Base-by-base conservation (phyloP, 2,888 invertebrate genomes). In the Neoaliturus tenellus region DNA sequence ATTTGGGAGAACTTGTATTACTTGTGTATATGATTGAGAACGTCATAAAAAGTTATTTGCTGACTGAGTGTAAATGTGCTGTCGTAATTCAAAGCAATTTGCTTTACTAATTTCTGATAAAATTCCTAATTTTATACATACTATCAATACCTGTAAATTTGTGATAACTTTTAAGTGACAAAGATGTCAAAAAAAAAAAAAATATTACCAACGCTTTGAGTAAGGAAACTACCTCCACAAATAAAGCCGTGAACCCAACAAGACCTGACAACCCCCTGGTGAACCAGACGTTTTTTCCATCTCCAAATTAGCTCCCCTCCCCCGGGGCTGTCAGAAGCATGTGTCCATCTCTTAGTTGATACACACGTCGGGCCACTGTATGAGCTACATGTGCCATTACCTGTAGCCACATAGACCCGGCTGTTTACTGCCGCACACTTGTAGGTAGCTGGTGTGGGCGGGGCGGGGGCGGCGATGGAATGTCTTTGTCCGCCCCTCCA, bases 401-500 rank as follows among this genome's bases (percentile, higher is more conserved):
- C 28, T 33, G 2, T 28, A n/a, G 31, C 8, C 33, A 6, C 33
- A 31, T 35, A 67, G 6, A 67, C 67, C 31, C 35, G 33, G 4
- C 31, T 28, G 31, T 67, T 67, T 67, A 67, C 67, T 28, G n/a
- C 62, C 12, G 28, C 28, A n/a, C n/a, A n/a, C n/a, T n/a, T n/a
- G n/a, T n/a, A n/a, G n/a, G 58, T 58, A 58, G 58, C 25, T 25
- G 51, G 51, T 39, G n/a, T n/a, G n/a, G n/a, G 58, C 25, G 23
- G 20, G 51, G 51, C 51, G 51, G 3, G 6, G 12, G 44, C 4
- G 44, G n/a, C 44, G 14, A 44, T 25, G 62, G 62, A 62, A 62
- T 62, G 62, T 62, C 62, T 62, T 62, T 62, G 62, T 62, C 62
- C 62, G 62, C 71, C 71, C 71, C 71, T 1, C 71, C 35, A 20